Conservation (phyloP, 2,113 vertebrate species). For the Heteronetta atricapilla region DNA sequence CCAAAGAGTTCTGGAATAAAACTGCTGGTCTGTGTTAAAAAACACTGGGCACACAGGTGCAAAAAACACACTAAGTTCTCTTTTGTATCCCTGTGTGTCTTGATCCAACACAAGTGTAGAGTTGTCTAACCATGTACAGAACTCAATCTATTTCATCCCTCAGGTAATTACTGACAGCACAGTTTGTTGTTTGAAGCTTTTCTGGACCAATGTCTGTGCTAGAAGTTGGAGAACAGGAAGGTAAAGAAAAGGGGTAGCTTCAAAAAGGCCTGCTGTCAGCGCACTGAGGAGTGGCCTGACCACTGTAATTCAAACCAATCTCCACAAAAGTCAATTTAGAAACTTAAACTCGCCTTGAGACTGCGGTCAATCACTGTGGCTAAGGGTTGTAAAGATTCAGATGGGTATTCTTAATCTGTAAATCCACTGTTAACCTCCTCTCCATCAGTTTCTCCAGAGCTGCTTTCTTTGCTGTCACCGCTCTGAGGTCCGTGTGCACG, state of each 20-base stretch:
- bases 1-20: not conserved
- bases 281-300: not conserved
- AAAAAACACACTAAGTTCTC: not conserved
- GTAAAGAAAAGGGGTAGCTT: not conserved
- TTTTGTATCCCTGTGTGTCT: not conserved
- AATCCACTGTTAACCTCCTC: not conserved
- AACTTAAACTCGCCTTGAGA: not conserved
- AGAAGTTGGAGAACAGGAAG: not conserved
- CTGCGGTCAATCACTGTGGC: not conserved
- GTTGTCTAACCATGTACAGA: not conserved
- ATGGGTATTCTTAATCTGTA: not conserved
- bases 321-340: not conserved
- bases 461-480: not conserved
- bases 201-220: not conserved
- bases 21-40: not conserved
- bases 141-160: not conserved
- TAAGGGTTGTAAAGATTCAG: not conserved
- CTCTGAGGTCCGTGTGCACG: not conserved
- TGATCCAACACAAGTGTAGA: not conserved
- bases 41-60: not conserved
- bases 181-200: not conserved
- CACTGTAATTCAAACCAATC: not conserved
- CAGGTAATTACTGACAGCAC: fast-evolving
- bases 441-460: not conserved
- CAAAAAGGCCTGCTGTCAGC: not conserved